phyloP scores from a whole-genome alignment of 2,797 vertebrate species.

The Microchirus variegatus region DNA sequence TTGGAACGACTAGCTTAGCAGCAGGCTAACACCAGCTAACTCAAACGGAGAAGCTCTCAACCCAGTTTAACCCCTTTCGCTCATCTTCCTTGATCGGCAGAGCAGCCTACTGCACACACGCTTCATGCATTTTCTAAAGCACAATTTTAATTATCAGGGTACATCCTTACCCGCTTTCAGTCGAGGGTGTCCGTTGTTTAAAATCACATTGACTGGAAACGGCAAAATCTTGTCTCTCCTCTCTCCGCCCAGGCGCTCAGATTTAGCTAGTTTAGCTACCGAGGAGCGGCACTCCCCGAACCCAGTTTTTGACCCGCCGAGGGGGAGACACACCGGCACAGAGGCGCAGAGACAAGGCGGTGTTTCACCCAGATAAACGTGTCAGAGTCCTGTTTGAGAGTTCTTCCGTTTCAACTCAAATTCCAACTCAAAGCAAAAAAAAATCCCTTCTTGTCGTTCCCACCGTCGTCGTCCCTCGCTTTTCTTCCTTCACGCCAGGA shows the following conservation, averaged over 20 bases:
- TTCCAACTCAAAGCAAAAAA: slow-evolving; percentile 56
- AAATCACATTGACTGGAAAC: slow-evolving; percentile 84
- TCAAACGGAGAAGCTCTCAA: slow-evolving; percentile 63
- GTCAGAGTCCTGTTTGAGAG: slow-evolving; percentile 51
- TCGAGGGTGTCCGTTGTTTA: slow-evolving; percentile 78
- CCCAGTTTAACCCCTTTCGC: slow-evolving; percentile 72
- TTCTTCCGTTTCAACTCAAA: slow-evolving; percentile 50
- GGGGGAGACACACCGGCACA: slow-evolving; percentile 80
- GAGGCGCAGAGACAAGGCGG: slow-evolving; percentile 70
- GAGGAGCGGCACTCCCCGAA: slow-evolving; percentile 86
- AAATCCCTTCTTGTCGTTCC: slow-evolving; percentile 70
- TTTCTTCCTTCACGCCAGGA: slow-evolving; percentile 76
- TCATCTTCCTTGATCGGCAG: slow-evolving; percentile 39
- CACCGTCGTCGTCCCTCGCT: slow-evolving; percentile 73
- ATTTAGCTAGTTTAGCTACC: slow-evolving; percentile 76
- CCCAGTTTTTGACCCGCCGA: slow-evolving; percentile 82
- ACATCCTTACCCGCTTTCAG: slow-evolving; percentile 80
- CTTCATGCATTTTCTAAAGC: slow-evolving; percentile 49
- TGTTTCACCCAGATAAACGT: slow-evolving; percentile 62
- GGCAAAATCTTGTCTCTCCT: slow-evolving; percentile 68
- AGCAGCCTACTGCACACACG: slow-evolving; percentile 37
- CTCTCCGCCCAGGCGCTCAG: slow-evolving; percentile 72
- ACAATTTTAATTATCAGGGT: slow-evolving; percentile 15
- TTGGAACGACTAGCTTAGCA: slow-evolving; percentile 47
- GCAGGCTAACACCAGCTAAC: slow-evolving; percentile 60